Conservation (phyloP, 2,797 vertebrate genomes). For the Hemitrygon akajei region DNA sequence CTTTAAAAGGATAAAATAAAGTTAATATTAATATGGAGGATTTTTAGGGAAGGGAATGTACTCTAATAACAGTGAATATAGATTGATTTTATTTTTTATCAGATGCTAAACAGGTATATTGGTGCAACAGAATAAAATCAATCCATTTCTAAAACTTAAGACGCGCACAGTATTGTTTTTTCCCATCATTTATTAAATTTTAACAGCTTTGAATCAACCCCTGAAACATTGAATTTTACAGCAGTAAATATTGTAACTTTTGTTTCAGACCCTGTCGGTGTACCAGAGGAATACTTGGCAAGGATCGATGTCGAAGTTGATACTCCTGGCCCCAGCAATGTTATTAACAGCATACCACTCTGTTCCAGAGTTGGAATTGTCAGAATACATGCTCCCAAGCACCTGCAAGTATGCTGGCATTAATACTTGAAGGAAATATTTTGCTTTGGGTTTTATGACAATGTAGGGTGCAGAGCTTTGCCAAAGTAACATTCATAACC, state of each 20-base stretch:
- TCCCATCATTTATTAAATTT: background rate
- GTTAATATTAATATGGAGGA: background rate
- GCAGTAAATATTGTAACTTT: background rate
- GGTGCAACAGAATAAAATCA: no score
- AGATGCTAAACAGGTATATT: no score
- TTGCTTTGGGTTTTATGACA: background rate
- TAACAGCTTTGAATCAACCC: background rate
- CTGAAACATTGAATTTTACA: background rate
- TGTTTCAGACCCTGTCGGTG: conserved; percentile 65
- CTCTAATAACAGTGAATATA: no score
- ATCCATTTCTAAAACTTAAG: no score
- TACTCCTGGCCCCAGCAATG: conserved; percentile 73
- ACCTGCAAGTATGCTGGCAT: conserved; percentile 71
- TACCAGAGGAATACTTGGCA: conserved; percentile 76
- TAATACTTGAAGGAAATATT: background rate
- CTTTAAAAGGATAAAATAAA: no score
- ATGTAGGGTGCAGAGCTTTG: no score
- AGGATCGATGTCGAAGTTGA: conserved; percentile 88
- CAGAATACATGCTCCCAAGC: conserved; percentile 81
- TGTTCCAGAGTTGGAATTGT: conserved; percentile 77
- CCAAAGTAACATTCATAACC: no score
- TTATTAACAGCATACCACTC: conserved; percentile 75
- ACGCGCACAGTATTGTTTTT: background rate
- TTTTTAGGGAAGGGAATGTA: background rate
- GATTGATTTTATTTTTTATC: background rate